Base-by-base conservation (phyloP, 2,113 vertebrate genomes). In the Arothron firmamentum region DNA sequence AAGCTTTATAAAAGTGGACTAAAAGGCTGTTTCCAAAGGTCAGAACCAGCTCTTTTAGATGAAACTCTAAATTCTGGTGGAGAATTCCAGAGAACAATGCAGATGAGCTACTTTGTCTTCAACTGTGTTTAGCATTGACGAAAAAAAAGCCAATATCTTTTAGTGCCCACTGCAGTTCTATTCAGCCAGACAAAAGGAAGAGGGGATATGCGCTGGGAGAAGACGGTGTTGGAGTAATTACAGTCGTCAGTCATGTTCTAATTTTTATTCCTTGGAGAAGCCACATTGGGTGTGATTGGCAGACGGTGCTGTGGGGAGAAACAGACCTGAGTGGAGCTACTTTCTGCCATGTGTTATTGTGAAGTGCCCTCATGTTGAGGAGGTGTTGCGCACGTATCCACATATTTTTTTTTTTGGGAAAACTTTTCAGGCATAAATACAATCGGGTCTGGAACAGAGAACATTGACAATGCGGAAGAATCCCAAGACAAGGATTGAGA, bases 261-360 rank as follows among this genome's bases (percentile, higher is more conserved):
- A 23, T 55, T 4, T 61, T 62, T n/a, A 38, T 67, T 48, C 52
- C 10, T 3, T 50, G 20, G 4, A 34, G 28, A 28, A 18, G 59
- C 38, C 52, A 19, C 59, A 42, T 52, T 31, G 25, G 64, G 62
- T 52, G 59, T 62, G 47, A 67, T 60, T 67, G 65, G 61, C 75
- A 73, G 73, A 63, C 55, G 31, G 50, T 51, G 62, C 68, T 50
- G 28, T 66, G 60, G 69, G 80, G 74, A 65, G 79, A 63, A 57
- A 62, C 54, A 52, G 76, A 78, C 70, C 73, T 68, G 76, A 78
- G 79, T 63, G 67, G 48, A 79, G 75, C 82, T 85, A 85, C 83
- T 11, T 82, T 81, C 75, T 85, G 82, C 73, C 55, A 68, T 79
- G 73, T 85, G 75, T 79, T 70, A 71, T 55, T 13, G 67, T 75